Base-by-base conservation (phyloP, 1,140 invertebrate genomes). In the Adelges cooleyi region DNA sequence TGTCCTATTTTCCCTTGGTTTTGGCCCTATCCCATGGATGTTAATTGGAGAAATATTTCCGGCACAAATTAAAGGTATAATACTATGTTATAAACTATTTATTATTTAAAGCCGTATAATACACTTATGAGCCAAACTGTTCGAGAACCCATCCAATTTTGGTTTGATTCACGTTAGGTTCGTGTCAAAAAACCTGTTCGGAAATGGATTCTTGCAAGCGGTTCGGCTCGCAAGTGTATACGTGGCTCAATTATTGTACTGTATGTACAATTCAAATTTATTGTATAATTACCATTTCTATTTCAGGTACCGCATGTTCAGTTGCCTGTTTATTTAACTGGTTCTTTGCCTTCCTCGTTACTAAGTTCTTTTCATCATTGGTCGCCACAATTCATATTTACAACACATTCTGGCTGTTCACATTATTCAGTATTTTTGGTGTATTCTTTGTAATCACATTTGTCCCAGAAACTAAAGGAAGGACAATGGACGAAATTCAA, bases 381-480 rank as follows among this genome's bases (percentile, higher is more conserved):
- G 80, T 80, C 52, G 53, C 66, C 0, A 70, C 74, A 0, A 75
- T 90, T 23, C 82, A 84, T 0, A 72, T 75, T 1, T 80, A 81
- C 27, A 80, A 79, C 23, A 82, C 85, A n/a, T 95, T 92, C 75
- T 92, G 86, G 83, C 73, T 92, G 22, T 95, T 90, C 72, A 81
- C 86, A 6, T 80, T 76, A 5, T 77, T 91, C 48, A 86, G 87
- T 59, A 72, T 81, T 0, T 1, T 87, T 15, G 86, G 86, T 10
- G 78, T 82, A 23, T 54, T 87, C 3, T 89, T 94, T 68, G 82
- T 91, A 15, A 83, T 82, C 68, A 78, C 87, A 49, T 73, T 89
- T n/a, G 81, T 95, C 6, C 89, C 90, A 0, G 92, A 96, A 75
- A 96, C 92, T 0, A 94, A 93, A 77, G 91, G 90, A 15, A 91